phyloP scores from a whole-genome alignment of 2,113 vertebrate genomes.

The Baryphthengus martii region DNA sequence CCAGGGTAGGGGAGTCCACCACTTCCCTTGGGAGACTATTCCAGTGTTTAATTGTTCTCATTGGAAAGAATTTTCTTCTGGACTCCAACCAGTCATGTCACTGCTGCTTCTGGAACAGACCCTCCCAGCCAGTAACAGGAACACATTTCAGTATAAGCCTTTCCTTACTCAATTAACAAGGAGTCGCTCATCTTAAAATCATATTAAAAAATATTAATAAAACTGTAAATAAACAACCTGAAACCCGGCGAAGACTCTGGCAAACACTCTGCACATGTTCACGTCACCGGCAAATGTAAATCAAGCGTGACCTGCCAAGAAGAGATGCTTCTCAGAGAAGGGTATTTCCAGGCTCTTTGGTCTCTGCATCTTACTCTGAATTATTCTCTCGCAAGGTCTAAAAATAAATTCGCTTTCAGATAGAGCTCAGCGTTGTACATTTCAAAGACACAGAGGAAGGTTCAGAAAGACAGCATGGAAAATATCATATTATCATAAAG shows the following conservation, averaged over 20 bases:
- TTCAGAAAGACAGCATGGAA: neutral
- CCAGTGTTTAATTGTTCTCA: too few relatives aligned
- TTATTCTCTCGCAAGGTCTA: neutral
- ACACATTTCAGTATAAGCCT: neutral
- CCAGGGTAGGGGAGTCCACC: too few relatives aligned
- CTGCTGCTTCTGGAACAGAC: neutral
- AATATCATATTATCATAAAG: neutral
- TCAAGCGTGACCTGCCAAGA: neutral
- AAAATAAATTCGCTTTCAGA: slow-evolving; percentile 4
- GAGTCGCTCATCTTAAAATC: neutral
- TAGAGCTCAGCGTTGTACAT: neutral
- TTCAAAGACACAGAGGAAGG: neutral
- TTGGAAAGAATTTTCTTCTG: too few relatives aligned
- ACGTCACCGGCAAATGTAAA: neutral
- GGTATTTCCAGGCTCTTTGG: neutral
- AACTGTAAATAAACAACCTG: neutral
- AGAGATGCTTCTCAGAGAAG: neutral
- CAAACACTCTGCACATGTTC: accelerated
- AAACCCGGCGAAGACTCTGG: neutral
- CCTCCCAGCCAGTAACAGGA: neutral
- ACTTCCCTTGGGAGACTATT: too few relatives aligned
- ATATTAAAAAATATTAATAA: neutral
- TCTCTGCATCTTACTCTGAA: neutral
- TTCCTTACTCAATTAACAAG: neutral
- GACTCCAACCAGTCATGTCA: too few relatives aligned